These are phyloP conservation scores for Eupithecia dodoneata DNA, from an alignment of 2,888 invertebrate genomes.

Conservation along the genomic window DNA sequence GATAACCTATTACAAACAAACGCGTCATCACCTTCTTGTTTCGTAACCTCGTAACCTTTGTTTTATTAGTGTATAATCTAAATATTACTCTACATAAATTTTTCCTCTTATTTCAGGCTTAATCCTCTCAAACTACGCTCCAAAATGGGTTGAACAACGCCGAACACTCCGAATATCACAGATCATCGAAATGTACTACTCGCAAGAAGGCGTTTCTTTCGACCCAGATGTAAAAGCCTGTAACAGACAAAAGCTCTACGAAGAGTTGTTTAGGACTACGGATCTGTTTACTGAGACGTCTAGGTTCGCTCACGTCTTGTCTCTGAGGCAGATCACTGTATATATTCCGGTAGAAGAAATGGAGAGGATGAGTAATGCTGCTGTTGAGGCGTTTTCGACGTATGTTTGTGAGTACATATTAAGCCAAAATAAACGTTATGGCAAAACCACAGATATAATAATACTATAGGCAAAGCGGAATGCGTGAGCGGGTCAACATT, in stretches of 20 bases:
- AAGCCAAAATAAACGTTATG: too few relatives aligned
- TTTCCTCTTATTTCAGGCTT: conserved; percentile 68
- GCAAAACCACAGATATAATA: too few relatives aligned
- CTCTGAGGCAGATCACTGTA: conserved; percentile 71
- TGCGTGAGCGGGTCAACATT: not conserved
- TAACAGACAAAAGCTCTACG: conserved; percentile 78
- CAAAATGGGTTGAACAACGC: conserved; percentile 79
- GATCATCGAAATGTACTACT: conserved; percentile 88
- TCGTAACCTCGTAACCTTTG: too few relatives aligned
- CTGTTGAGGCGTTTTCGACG: conserved; percentile 77
- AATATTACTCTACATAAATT: not conserved
- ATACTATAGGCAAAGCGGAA: not conserved
- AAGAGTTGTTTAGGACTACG: conserved; percentile 65
- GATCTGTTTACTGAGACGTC: conserved; percentile 72
- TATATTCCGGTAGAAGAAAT: conserved; percentile 76
- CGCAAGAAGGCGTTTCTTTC: conserved; percentile 84
- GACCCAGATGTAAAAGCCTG: conserved; percentile 84
- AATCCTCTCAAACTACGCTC: conserved; percentile 80
- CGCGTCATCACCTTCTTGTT: too few relatives aligned
- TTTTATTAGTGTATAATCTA: too few relatives aligned
- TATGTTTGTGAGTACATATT: conserved; percentile 75
- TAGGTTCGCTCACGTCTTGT: conserved; percentile 73
- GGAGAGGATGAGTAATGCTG: conserved; percentile 73
- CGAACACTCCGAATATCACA: conserved; percentile 84
- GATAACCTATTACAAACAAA: too few relatives aligned